Percentiles rank a stretch among this genome's conserved stretches.
These are phyloP conservation scores for Tamandua tetradactyla DNA, from an alignment of 2,797 vertebrate genomes.

Conservation along the genomic window DNA sequence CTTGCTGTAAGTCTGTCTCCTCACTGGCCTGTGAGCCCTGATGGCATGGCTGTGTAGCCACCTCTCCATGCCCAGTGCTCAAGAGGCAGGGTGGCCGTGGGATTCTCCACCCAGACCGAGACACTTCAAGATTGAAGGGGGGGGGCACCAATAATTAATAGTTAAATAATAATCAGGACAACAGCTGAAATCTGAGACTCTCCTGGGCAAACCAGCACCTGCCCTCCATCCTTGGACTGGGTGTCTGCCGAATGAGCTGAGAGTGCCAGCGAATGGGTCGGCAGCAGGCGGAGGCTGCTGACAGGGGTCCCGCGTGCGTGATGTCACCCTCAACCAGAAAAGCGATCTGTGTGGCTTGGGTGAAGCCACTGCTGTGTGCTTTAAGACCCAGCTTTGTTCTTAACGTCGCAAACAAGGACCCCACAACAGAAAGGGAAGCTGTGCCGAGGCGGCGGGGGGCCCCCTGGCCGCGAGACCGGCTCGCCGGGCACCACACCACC, in stretches of 20 bases:
- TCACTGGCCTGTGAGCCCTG: fast-evolving
- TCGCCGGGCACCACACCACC: neutral
- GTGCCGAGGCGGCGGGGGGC: neutral
- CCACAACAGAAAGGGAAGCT: too few species aligned
- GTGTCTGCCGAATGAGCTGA: neutral
- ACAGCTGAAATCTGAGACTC: neutral
- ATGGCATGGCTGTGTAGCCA: too few species aligned
- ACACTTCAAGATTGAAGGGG: neutral
- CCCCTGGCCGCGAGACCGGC: fast-evolving
- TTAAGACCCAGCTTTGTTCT: neutral
- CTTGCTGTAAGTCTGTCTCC: neutral
- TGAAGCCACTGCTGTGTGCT: neutral
- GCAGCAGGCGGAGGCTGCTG: neutral
- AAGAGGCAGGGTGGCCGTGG: neutral
- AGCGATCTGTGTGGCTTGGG: fast-evolving
- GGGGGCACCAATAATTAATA: neutral
- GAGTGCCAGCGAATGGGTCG: neutral
- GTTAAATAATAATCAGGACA: neutral
- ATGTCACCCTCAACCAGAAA: neutral
- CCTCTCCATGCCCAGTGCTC: neutral
- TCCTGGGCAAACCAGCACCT: neutral
- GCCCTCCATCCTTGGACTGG: neutral
- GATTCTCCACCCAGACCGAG: neutral
- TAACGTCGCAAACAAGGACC: neutral
- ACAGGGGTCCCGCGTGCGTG: neutral